Conservation (phyloP, 2,888 invertebrate species). For the Ophioninae sp. region DNA sequence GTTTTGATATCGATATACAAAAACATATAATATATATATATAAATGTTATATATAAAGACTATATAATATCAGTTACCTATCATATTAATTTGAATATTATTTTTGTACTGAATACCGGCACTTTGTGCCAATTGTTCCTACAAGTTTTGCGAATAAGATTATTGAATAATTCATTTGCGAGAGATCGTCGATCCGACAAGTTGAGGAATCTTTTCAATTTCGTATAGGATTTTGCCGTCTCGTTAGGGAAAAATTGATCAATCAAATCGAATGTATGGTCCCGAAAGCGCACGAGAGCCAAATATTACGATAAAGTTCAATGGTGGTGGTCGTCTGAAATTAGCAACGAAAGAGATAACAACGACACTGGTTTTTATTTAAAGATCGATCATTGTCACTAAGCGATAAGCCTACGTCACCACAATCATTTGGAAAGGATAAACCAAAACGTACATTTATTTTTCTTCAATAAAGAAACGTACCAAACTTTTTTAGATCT, state of each 20-base stretch:
- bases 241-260: slow-evolving; percentile 41
- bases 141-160: slow-evolving; percentile 21
- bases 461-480: slow-evolving; percentile 5
- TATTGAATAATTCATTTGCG: not conserved
- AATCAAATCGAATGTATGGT: slow-evolving; percentile 20
- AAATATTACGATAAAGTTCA: slow-evolving; percentile 34
- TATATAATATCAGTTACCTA: slow-evolving; percentile 27
- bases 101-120: slow-evolving; percentile 10
- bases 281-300: slow-evolving; percentile 18
- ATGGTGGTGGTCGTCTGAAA: slow-evolving; percentile 34
- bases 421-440: slow-evolving; percentile 11
- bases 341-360: not conserved
- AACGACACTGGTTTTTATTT: not conserved
- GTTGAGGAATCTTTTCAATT: not conserved
- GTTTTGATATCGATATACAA: slow-evolving; percentile 31
- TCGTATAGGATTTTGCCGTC: slow-evolving; percentile 8
- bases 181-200: slow-evolving; percentile 2
- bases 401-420: not conserved
- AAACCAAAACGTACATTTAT: not conserved
- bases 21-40: slow-evolving; percentile 15
- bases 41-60: slow-evolving; percentile 27
- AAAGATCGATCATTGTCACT: not conserved
- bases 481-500: slow-evolving; percentile 18
- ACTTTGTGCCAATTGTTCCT: slow-evolving; percentile 37
- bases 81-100: slow-evolving; percentile 5